A percentile compares a stretch with the other conserved stretches of the same genome.
Evolutionary conservation across 2,888 invertebrate species (phyloP).

Genomic region (Neoscelio sp.): DNA sequence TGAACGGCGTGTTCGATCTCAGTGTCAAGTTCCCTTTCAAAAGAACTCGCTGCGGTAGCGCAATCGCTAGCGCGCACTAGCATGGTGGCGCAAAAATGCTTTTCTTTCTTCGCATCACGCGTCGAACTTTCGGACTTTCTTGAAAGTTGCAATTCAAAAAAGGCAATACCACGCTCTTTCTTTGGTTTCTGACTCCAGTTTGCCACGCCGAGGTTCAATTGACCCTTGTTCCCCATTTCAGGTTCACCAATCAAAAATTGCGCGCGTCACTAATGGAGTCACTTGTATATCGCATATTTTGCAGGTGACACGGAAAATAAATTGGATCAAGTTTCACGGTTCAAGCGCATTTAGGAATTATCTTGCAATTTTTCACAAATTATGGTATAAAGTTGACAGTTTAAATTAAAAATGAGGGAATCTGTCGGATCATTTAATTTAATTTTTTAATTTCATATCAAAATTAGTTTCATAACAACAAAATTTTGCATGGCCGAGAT

Average conservation of each 20-base stretch:
- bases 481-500: too few species aligned
- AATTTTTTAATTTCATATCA: too few species aligned
- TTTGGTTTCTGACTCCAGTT: constrained; percentile 6
- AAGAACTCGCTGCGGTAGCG: neutral
- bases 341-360: too few species aligned
- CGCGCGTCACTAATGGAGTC: constrained; percentile 43
- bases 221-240: constrained; percentile 74
- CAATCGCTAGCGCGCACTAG: neutral
- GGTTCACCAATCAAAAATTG: constrained; percentile 73
- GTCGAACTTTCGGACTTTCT: constrained; percentile 67
- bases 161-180: constrained; percentile 51
- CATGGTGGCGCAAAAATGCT: constrained; percentile 4
- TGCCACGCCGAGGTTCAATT: constrained; percentile 62
- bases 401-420: too few species aligned
- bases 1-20: constrained; percentile 13
- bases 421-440: too few species aligned
- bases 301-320: constrained; percentile 11
- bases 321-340: constrained; percentile 2
- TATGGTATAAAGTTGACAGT: too few species aligned
- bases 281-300: too few species aligned
- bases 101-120: constrained; percentile 6
- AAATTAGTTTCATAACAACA: too few species aligned
- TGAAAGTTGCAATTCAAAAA: constrained; percentile 72
- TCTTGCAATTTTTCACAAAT: too few species aligned
- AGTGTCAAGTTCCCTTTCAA: constrained; percentile 25